A percentile compares a stretch with the other conserved stretches of the same genome.
Conservation (phyloP, 2,797 vertebrate species). For the Melanotaenia boesemani region DNA sequence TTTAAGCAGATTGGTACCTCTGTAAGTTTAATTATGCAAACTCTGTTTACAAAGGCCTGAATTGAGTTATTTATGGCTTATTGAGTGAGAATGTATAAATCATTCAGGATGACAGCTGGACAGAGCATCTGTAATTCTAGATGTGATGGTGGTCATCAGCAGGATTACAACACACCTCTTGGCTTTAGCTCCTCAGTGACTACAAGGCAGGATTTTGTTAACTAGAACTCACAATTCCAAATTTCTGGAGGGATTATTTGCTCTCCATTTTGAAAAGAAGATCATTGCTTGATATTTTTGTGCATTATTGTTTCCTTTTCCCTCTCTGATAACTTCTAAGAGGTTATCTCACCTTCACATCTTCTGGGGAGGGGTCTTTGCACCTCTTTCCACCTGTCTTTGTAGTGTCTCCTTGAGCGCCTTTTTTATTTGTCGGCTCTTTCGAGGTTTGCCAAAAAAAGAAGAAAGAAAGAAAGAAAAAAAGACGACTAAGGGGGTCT, state of each 20-base stretch:
- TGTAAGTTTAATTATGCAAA: slow-evolving; percentile 22
- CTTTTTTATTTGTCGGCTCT: slow-evolving; percentile 69
- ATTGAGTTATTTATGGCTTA: slow-evolving; percentile 5
- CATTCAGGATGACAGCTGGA: slow-evolving; percentile 30
- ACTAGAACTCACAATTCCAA: not conserved
- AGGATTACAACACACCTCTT: slow-evolving; percentile 28
- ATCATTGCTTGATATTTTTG: slow-evolving; percentile 4
- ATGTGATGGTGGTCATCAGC: slow-evolving; percentile 41
- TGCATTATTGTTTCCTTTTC: slow-evolving; percentile 27
- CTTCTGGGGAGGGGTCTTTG: slow-evolving; percentile 44
- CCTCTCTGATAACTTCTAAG: slow-evolving; percentile 38
- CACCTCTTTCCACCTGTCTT: slow-evolving; percentile 53
- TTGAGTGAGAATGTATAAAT: not conserved
- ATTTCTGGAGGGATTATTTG: not conserved
- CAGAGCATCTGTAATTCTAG: slow-evolving; percentile 64
- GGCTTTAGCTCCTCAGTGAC: not conserved
- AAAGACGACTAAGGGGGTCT: slow-evolving; percentile 66
- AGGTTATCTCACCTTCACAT: slow-evolving; percentile 45
- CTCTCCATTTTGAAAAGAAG: not conserved
- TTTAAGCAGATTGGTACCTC: not conserved
- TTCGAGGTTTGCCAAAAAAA: slow-evolving; percentile 65
- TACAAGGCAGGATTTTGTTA: not conserved
- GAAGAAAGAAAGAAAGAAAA: not conserved
- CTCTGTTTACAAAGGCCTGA: not conserved
- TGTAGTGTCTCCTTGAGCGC: slow-evolving; percentile 54